Conservation (phyloP, 2,888 invertebrate genomes). For the Dermolepida albohirtum region DNA sequence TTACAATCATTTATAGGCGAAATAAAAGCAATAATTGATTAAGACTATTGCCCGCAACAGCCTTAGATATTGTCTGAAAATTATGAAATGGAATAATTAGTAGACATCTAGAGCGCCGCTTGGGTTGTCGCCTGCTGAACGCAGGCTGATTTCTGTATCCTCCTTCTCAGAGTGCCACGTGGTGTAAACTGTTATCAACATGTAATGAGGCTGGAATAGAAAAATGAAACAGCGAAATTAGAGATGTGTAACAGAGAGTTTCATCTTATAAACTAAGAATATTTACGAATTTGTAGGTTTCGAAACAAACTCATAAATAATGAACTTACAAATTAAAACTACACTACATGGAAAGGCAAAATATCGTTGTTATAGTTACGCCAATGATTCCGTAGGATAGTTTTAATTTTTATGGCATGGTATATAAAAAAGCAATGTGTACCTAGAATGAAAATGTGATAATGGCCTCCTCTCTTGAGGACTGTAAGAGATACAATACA, state of each 20-base stretch:
- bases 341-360: too few species aligned
- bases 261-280: too few species aligned
- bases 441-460: not conserved
- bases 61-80: slow-evolving; percentile 28
- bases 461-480: slow-evolving; percentile 20
- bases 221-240: slow-evolving; percentile 60
- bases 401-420: too few species aligned
- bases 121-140: slow-evolving; percentile 29
- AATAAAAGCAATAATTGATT: too few species aligned
- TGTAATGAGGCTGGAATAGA: slow-evolving; percentile 59
- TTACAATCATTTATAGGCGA: not conserved
- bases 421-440: too few species aligned
- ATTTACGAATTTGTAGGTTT: too few species aligned
- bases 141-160: slow-evolving; percentile 31
- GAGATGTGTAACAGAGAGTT: slow-evolving; percentile 43
- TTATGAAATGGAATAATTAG: slow-evolving; percentile 32
- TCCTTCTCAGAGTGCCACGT: slow-evolving; percentile 2
- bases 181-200: slow-evolving; percentile 28
- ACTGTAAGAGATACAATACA: slow-evolving; percentile 34
- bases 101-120: not conserved
- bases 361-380: too few species aligned
- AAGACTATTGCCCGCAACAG: slow-evolving; percentile 2
- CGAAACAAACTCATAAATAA: too few species aligned
- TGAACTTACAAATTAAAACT: too few species aligned
- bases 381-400: too few species aligned